Evolutionary conservation across 2,888 invertebrate genomes (phyloP).

Genomic region (Crossocerus cetratus): DNA sequence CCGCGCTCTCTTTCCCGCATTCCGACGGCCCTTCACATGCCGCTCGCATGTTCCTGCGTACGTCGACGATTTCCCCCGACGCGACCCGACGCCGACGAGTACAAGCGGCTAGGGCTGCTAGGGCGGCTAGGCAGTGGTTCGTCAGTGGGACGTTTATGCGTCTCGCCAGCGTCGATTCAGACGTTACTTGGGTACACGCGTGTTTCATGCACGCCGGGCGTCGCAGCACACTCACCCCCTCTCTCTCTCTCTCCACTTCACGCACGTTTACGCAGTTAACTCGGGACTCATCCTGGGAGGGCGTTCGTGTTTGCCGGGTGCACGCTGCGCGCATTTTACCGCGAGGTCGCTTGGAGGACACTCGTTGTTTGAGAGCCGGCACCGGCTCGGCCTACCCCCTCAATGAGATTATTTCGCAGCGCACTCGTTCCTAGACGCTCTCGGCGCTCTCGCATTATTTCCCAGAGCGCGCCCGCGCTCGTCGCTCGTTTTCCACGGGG

Average conservation of each 20-base stretch:
- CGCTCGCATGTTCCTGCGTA: no score
- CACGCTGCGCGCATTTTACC: background rate
- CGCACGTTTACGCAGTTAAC: slow-evolving; percentile 8
- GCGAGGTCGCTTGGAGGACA: background rate
- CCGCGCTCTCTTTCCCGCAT: slow-evolving; percentile 11
- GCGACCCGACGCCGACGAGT: slow-evolving; percentile 15
- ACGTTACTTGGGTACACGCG: slow-evolving; percentile 20
- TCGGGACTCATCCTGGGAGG: background rate
- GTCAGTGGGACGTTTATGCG: slow-evolving; percentile 42
- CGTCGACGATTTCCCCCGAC: background rate
- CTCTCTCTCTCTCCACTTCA: slow-evolving; percentile 1
- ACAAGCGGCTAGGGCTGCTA: slow-evolving; percentile 4
- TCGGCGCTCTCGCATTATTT: background rate
- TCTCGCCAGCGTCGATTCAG: slow-evolving; percentile 20
- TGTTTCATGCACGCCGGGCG: background rate
- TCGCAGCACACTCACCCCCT: background rate
- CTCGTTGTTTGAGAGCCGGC: background rate
- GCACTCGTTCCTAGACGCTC: background rate
- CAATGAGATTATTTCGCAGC: background rate
- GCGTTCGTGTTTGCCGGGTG: background rate
- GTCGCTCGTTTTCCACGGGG: background rate
- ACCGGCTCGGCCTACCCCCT: background rate
- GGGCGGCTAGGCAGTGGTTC: slow-evolving; percentile 17
- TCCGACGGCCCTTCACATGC: no score
- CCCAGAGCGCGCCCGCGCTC: background rate